Evolutionary conservation across 2,113 vertebrate genomes (phyloP).

Genomic region (Thomomys bottae): DNA sequence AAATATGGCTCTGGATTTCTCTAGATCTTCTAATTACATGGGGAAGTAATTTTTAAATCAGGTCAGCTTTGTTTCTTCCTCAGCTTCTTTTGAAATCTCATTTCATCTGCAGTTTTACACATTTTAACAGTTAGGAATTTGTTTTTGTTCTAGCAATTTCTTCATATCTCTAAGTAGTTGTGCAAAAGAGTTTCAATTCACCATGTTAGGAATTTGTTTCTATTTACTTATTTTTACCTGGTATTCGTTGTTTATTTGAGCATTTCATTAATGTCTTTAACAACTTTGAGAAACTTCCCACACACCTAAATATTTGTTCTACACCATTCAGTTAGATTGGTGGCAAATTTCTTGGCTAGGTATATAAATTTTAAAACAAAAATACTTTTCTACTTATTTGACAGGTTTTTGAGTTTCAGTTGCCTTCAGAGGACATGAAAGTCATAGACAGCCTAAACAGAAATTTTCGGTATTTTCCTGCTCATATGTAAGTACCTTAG

Average conservation of each 20-base stretch:
- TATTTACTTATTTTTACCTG: neutral
- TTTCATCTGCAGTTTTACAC: neutral
- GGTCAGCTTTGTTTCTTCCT: neutral
- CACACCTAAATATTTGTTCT: neutral
- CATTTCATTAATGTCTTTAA: neutral
- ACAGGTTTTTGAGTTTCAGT: constrained; percentile 30
- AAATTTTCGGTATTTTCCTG: neutral
- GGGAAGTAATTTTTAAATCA: neutral
- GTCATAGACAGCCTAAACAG: neutral
- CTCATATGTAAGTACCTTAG: neutral
- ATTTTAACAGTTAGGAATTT: neutral
- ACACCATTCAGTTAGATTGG: no score
- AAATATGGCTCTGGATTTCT: neutral
- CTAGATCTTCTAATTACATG: neutral
- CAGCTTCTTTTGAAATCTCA: neutral
- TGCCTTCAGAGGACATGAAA: constrained; percentile 30
- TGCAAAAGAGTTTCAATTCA: no score
- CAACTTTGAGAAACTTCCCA: neutral
- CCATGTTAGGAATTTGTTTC: neutral
- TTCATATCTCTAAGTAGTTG: no score
- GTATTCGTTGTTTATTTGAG: neutral
- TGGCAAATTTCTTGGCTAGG: no score
- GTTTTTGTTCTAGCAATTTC: no score
- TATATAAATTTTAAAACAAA: no score
- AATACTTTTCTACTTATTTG: neutral